Evolutionary conservation across 2,113 vertebrate species (phyloP), one percentile per base, ranked within the genome.

Genomic region (Neodontobutis hainanensis): DNA sequence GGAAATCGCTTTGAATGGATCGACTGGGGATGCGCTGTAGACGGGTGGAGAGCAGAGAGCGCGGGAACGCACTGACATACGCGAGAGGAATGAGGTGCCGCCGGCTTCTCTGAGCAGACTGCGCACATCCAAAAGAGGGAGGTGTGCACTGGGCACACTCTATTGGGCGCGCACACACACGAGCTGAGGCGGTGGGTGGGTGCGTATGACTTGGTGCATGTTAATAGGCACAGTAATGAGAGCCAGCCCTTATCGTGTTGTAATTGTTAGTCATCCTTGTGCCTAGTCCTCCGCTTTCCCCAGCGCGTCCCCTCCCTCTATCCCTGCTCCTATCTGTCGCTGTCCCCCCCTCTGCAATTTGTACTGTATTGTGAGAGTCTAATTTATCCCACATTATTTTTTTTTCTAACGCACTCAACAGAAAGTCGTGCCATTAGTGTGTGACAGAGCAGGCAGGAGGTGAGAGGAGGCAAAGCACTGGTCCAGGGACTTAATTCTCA

Each of bases 171-270:
- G 11, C 73, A 14, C 72, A 32, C 68, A 47, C 87, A 72, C 61
- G 68, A 46, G 72, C 53, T 44, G 44, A 73, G 52, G 61, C 49
- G 68, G 58, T 77, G 71, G 79, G 52, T 38, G 52, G 14, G 34
- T 38, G 52, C 52, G 32, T 38, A 78, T 80, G 57, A 77, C 86
- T 87, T 79, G 71, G 68, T 85, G 87, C 88, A 89, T 87, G 84
- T 88, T 90, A 92, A 92, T 91, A 82, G 84, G 50, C 8, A 75
- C 85, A 78, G 88, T 90, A 90, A 90, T 90, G 87, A 90, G 88
- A 90, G 66, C 79, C 78, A 84, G 57, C 84, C 84, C 84, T 79
- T 88, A 84, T 85, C 74, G 51, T 85, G 86, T 86, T 89, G 85
- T 85, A 89, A 88, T 83, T 86, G 87, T 90, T 89, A 85, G 86